Base-by-base conservation (phyloP, 1,140 invertebrate genomes). In the Pseudomyrmex sp. region DNA sequence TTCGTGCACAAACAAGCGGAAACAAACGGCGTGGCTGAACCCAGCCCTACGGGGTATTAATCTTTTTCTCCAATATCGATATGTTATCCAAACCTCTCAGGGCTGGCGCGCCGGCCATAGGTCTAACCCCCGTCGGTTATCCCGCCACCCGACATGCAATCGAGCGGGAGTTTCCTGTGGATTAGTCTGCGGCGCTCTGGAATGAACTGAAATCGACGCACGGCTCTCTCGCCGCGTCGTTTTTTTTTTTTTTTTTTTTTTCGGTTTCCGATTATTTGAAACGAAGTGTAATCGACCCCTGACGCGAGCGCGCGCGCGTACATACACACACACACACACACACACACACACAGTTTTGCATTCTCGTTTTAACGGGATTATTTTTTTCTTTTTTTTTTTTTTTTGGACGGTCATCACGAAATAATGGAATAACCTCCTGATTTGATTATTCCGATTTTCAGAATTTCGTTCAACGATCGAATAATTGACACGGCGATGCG, bases 11-110 rank as follows among this genome's bases (percentile, higher is more conserved):
- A 72, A 83, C 83, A 85, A 87, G 56, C 72, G 63, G 86, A 83
- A 83, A 83, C 77, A 85, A 85, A 87, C 72, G 54, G 70, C 72
- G 76, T 76, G 59, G 73, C 56, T 48, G 65, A 68, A 63, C 56
- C 62, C 61, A 54, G 69, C 75, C 35, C 75, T 61, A 68, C 59
- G 77, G 83, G 65, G 83, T 88, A 90, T 91, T 90, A 91, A 91
- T 90, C 89, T 91, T 89, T 90, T 89, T 85, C 83, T 84, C 76
- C 84, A 82, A 89, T 90, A 90, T 89, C 90, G 82, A 91, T 90
- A 89, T 82, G 85, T 91, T 91, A 90, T 85, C 90, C 80, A 80
- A 89, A 88, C 83, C 88, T 89, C 89, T 89, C 88, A 85, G 88
- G 89, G 59, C 73, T 85, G 79, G 70, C 50, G 35, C 23, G 52